Evolutionary conservation across 2,888 invertebrate species (phyloP), one percentile per base, ranked within the genome.

Genomic region (Lymantria monacha): DNA sequence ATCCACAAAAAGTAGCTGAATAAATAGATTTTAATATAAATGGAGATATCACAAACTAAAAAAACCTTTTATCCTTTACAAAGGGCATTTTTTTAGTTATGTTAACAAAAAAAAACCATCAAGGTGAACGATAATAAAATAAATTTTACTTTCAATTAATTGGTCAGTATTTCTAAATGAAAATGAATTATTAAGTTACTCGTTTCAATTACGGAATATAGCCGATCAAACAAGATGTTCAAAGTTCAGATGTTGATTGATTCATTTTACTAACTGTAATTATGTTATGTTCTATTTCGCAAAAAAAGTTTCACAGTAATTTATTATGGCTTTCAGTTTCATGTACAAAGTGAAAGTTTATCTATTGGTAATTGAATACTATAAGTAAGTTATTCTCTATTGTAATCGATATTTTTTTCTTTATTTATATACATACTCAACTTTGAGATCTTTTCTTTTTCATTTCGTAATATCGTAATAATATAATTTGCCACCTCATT

Each of bases 201-300:
- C 11, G 13, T 48, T 45, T 14, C 48, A 52, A 52, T 45, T 43
- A 42, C 11, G 22, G 9, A 31, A n/a, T n/a, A 12, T 12, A 45
- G 22, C 38, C 41, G 12, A 13, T 13, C n/a, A 33, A 10, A 33
- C 42, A 40, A 37, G 50, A 46, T 45, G 30, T 22, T 48, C 14
- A 14, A 51, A 52, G 45, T 52, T 48, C 48, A 48, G 42, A 52
- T 48, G 42, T 48, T 48, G 52, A 52, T 52, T 45, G 52, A 52
- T 52, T 45, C 45, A 45, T 48, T 52, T 48, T 22, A n/a, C 37
- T 9, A 51, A 41, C 48, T 42, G 44, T 52, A 52, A 52, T 48
- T 52, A 13, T 0, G 42, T 51, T 51, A 45, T 37, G 37, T 48
- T 48, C 37, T 44, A 36, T 48, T 40, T 12, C 12, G 44, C 44